Base-by-base conservation (phyloP, 2,113 vertebrate genomes). In the Synchiropus splendidus region DNA sequence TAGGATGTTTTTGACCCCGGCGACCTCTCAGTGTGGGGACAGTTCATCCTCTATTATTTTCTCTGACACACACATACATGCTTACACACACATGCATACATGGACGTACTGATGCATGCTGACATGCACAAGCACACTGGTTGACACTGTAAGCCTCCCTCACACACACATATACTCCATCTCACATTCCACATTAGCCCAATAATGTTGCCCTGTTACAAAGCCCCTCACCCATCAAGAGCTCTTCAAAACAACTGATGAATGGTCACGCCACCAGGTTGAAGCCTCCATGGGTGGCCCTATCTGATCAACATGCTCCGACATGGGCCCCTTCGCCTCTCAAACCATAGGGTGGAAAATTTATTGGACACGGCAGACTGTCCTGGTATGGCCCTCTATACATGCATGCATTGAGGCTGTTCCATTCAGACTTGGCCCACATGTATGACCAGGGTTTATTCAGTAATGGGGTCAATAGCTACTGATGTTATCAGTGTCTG, bases 231-330 rank as follows among this genome's bases (percentile, higher is more conserved):
- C 60, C 59, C 62, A 60, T 76, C 58, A 66, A 67, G 51, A 67
- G 58, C 59, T 51, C 70, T 58, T 73, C 51, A 61, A 53, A 72
- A 74, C 70, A 70, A 66, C 62, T 48, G 61, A 61, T 74, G 64
- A 75, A 67, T 70, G 63, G 72, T 77, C 72, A 74, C 56, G 43
- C 72, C 50, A 66, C 41, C 61, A 72, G 58, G 69, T 70, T 65
- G 58, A 57, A 46, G 45, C 44, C 69, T 70, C 58, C 58, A 39
- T 74, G 74, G 62, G 74, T 77, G 64, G 72, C 62, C 71, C 61
- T 58, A 65, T 77, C 54, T 69, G 64, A 71, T 75, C 60, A 70
- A 66, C 65, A 68, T 72, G 64, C 62, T 74, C 42, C 46, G 50
- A 74, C 51, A 67, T 68, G 49, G 60, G 64, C 64, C 58, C 63